Evolutionary conservation across 2,888 invertebrate species (phyloP).

Genomic region (Calliphora vomitoria): DNA sequence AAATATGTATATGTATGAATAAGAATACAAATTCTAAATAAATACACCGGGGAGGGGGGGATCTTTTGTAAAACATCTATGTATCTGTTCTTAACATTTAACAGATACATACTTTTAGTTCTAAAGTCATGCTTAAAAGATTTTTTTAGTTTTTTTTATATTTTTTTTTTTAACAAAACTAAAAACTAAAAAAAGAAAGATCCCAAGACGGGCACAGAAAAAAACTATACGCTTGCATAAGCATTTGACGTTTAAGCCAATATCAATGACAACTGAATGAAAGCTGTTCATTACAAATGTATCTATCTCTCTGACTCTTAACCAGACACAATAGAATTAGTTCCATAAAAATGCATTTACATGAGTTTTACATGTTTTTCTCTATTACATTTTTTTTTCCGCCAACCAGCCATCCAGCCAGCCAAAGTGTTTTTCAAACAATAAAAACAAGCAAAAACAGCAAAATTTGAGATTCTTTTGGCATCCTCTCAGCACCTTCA

Average conservation of each 20-base stretch:
- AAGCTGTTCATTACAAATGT: slow-evolving; percentile 68
- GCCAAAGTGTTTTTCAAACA: slow-evolving; percentile 57
- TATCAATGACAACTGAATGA: slow-evolving; percentile 73
- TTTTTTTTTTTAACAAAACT: too few relatives aligned
- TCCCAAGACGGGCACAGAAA: slow-evolving; percentile 32
- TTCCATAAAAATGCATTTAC: slow-evolving; percentile 73
- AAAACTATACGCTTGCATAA: slow-evolving; percentile 61
- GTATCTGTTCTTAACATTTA: background rate
- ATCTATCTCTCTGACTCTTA: background rate
- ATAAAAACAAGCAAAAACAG: slow-evolving; percentile 22
- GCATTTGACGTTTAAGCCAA: slow-evolving; percentile 73
- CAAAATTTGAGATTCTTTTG: slow-evolving; percentile 41
- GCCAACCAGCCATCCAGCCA: slow-evolving; percentile 16
- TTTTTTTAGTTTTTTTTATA: background rate
- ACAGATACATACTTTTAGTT: background rate
- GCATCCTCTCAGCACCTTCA: slow-evolving; percentile 34
- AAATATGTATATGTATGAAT: background rate
- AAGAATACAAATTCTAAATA: background rate
- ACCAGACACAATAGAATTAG: slow-evolving; percentile 69
- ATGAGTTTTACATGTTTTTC: slow-evolving; percentile 72
- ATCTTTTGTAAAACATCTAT: background rate
- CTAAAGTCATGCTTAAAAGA: slow-evolving; percentile 56
- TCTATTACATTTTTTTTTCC: slow-evolving; percentile 18
- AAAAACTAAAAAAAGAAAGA: slow-evolving; percentile 21
- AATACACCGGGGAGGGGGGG: background rate